Evolutionary conservation across 1,140 invertebrate genomes (phyloP).

Genomic region (Trialeurodes vaporariorum): DNA sequence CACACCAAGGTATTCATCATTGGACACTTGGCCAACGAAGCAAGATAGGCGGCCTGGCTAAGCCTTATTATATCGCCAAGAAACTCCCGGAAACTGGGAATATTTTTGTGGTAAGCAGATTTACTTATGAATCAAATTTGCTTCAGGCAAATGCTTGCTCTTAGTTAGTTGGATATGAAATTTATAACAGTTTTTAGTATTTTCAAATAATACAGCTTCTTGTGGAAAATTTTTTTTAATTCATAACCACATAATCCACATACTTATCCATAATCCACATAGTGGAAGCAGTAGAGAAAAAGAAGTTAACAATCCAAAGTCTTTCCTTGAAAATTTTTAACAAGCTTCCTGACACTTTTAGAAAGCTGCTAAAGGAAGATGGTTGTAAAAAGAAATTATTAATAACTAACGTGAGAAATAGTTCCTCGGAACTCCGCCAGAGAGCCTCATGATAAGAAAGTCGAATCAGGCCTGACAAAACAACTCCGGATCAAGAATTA

Average conservation of each 20-base stretch:
- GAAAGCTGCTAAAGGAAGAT: too few species aligned
- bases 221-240: background rate
- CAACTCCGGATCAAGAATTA: too few species aligned
- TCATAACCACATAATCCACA: background rate
- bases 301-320: too few species aligned
- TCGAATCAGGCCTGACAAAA: too few species aligned
- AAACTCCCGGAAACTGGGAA: slow-evolving; percentile 55
- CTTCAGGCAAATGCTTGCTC: background rate
- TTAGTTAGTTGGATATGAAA: background rate
- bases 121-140: too few species aligned
- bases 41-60: slow-evolving; percentile 40
- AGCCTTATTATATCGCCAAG: slow-evolving; percentile 57
- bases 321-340: too few species aligned
- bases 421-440: too few species aligned
- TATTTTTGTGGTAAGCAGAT: slow-evolving; percentile 62
- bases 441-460: too few species aligned
- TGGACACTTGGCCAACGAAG: slow-evolving; percentile 86
- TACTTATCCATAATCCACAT: background rate
- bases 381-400: too few species aligned
- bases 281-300: background rate
- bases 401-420: too few species aligned
- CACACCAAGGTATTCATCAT: slow-evolving; percentile 76
- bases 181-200: background rate
- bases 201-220: background rate
- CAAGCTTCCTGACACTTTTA: too few species aligned